phyloP scores from a whole-genome alignment of 35 echinoderm and acorn worm genomes.

The Holothuria glaberrima region DNA sequence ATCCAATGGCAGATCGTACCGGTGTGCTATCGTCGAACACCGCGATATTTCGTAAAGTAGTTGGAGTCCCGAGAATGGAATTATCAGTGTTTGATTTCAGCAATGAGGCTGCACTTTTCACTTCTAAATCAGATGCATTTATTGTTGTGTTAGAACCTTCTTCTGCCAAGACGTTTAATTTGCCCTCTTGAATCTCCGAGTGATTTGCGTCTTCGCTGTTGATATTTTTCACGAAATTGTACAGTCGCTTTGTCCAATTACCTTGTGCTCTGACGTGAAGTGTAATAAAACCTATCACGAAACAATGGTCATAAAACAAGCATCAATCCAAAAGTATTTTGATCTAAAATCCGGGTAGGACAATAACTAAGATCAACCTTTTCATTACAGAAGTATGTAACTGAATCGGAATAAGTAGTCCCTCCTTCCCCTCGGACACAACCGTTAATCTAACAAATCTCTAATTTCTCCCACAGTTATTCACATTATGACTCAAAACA shows the following conservation, averaged over 20 bases:
- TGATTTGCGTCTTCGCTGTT: not conserved
- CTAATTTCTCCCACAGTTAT: too few relatives aligned
- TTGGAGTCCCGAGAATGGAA: not conserved
- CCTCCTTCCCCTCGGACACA: too few relatives aligned
- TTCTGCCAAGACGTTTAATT: conserved; percentile 62
- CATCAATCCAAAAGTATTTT: too few relatives aligned
- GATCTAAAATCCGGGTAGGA: too few relatives aligned
- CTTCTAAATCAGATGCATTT: not conserved
- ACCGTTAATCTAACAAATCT: too few relatives aligned
- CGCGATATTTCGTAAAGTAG: not conserved
- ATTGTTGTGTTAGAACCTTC: conserved; percentile 43
- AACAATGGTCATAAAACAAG: not conserved
- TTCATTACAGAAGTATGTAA: too few relatives aligned
- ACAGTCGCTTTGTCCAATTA: conserved; percentile 85
- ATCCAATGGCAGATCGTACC: not conserved
- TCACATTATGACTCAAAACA: too few relatives aligned
- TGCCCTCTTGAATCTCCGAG: not conserved
- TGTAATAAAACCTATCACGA: conserved; percentile 68
- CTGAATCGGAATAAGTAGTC: too few relatives aligned
- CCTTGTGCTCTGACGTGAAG: conserved; percentile 87
- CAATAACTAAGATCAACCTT: too few relatives aligned
- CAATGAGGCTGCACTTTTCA: conserved; percentile 37
- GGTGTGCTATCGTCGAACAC: not conserved
- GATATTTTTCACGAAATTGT: conserved; percentile 35
- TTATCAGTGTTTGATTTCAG: not conserved